A percentile compares a stretch with the other conserved stretches of the same genome.
Conservation (phyloP, 2,113 vertebrate species). For the Phyllostomus discolor region DNA sequence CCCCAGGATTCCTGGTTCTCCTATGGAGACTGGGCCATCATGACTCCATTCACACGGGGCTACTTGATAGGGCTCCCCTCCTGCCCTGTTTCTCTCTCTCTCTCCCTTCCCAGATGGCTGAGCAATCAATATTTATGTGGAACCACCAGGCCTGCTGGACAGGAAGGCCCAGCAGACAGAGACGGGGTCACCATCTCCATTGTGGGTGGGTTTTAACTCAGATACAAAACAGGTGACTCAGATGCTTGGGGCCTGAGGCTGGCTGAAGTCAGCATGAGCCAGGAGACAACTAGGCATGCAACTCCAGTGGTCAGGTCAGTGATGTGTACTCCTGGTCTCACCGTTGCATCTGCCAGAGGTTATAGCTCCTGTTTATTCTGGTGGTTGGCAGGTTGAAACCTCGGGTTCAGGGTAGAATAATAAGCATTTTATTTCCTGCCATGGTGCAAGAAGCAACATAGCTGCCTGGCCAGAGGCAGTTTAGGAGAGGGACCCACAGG, state of each 20-base stretch:
- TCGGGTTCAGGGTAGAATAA: background rate
- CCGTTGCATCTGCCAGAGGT: background rate
- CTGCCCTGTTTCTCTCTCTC: background rate
- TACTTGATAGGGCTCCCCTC: background rate
- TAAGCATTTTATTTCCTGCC: background rate
- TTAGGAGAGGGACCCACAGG: background rate
- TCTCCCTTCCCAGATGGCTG: background rate
- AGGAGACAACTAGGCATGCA: background rate
- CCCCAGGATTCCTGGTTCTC: background rate
- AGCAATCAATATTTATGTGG: constrained; percentile 21
- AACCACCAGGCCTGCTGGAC: background rate
- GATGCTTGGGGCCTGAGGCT: background rate
- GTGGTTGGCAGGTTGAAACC: background rate
- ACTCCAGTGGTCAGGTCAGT: too few relatives aligned
- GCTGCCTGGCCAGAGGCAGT: background rate
- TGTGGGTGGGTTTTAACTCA: background rate
- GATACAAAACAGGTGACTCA: background rate
- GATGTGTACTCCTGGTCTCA: background rate
- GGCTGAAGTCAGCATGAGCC: background rate
- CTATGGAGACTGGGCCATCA: background rate
- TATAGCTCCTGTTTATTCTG: constrained; percentile 40
- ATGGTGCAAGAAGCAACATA: background rate
- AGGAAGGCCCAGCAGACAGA: background rate
- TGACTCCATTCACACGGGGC: background rate
- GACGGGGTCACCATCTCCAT: background rate